phyloP scores from a whole-genome alignment of 2,888 invertebrate genomes.

The Druceiella hillmani region DNA sequence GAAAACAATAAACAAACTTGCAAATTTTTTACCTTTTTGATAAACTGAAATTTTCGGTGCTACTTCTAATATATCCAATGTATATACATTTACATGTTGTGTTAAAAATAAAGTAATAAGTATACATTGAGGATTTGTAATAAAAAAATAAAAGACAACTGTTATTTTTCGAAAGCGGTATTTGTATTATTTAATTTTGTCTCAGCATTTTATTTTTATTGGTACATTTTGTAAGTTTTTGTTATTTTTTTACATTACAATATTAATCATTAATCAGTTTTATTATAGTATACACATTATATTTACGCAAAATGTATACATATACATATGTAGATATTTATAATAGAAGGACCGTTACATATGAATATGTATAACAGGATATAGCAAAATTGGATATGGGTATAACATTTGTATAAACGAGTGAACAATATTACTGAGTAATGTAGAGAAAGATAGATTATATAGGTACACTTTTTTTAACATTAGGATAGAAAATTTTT shows the following conservation, averaged over 20 bases:
- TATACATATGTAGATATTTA: slow-evolving; percentile 44
- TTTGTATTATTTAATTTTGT: slow-evolving; percentile 50
- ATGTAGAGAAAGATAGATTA: slow-evolving; percentile 36
- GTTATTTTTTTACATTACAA: slow-evolving; percentile 31
- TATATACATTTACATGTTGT: too few relatives aligned
- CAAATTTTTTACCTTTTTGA: too few relatives aligned
- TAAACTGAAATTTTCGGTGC: too few relatives aligned
- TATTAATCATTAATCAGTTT: slow-evolving; percentile 40
- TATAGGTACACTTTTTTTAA: slow-evolving; percentile 47
- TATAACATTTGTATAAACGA: slow-evolving; percentile 52
- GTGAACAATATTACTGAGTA: slow-evolving; percentile 50
- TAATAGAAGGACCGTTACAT: slow-evolving; percentile 38
- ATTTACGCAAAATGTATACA: slow-evolving; percentile 46
- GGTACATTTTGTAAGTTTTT: slow-evolving; percentile 51
- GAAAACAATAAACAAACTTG: too few relatives aligned
- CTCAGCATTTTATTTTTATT: slow-evolving; percentile 51
- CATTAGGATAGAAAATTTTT: slow-evolving; percentile 47
- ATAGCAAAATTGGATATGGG: slow-evolving; percentile 47
- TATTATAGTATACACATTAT: slow-evolving; percentile 32
- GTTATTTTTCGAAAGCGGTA: slow-evolving; percentile 40
- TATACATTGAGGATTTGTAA: too few relatives aligned
- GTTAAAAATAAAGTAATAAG: too few relatives aligned
- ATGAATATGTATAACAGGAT: slow-evolving; percentile 46
- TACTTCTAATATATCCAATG: too few relatives aligned
- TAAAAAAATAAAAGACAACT: too few relatives aligned